Percentiles rank a stretch among this genome's conserved stretches.
Evolutionary conservation across 2,888 invertebrate genomes (phyloP).

Genomic region (Enchytraeus crypticus): DNA sequence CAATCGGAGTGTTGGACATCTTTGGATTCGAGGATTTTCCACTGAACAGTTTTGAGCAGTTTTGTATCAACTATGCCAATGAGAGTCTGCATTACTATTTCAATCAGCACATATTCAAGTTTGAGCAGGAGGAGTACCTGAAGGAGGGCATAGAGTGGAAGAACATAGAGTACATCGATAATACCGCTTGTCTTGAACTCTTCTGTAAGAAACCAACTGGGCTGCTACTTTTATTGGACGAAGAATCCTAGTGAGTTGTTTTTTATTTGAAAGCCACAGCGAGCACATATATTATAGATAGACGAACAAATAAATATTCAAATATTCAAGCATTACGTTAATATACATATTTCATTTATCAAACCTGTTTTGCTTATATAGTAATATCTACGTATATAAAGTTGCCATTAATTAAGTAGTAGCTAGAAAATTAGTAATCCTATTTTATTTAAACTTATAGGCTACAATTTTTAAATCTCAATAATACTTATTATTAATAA

Average conservation of each 20-base stretch:
- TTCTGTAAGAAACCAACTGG: slow-evolving; percentile 85
- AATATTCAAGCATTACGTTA: too few relatives aligned
- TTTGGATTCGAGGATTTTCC: slow-evolving; percentile 94
- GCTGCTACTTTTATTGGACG: slow-evolving; percentile 79
- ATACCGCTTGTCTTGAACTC: slow-evolving; percentile 83
- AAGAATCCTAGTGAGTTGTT: slow-evolving; percentile 91
- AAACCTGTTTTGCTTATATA: too few relatives aligned
- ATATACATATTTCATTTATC: too few relatives aligned
- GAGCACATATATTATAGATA: too few relatives aligned
- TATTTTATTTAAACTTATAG: too few relatives aligned
- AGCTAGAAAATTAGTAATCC: too few relatives aligned
- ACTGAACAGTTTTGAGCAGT: slow-evolving; percentile 76
- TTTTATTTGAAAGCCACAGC: too few relatives aligned
- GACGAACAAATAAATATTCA: too few relatives aligned
- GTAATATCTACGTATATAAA: too few relatives aligned
- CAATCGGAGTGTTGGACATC: slow-evolving; percentile 88
- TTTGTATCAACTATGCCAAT: slow-evolving; percentile 95
- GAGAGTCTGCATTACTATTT: slow-evolving; percentile 95
- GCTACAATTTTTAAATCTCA: too few relatives aligned
- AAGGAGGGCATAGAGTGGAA: slow-evolving; percentile 89
- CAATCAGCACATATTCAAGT: slow-evolving; percentile 91
- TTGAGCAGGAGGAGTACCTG: slow-evolving; percentile 76
- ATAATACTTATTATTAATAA: too few relatives aligned
- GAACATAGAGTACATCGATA: slow-evolving; percentile 89
- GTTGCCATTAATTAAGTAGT: too few relatives aligned